Evolutionary conservation across 2,113 vertebrate genomes (phyloP), one percentile per base, ranked within the genome.

Genomic region (Camelus dromedarius): DNA sequence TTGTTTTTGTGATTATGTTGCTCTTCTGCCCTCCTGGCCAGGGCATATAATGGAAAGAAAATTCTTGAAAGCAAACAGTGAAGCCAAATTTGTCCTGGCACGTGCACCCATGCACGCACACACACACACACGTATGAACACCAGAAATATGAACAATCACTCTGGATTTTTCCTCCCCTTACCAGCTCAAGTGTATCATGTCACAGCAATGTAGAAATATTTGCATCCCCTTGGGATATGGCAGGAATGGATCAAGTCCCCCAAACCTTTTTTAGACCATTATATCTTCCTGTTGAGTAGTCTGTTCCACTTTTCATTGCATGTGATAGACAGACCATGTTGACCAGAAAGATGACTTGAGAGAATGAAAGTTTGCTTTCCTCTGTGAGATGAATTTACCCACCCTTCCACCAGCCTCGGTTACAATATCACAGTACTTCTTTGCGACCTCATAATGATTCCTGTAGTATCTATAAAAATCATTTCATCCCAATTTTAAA

Each of bases 401-500:
- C 93, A 95, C 15, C 26, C 85, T 95, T 96, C 92, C 72, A 35
- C 73, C 56, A 50, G 60, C 75, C 93, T 85, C 38, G 60, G 35
- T 90, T 96, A 97, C 93, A 26, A 50, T 32, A 77, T 4, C n/a
- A 84, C 4, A 85, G 15, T 69, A 96, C 83, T 84, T 77, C 94
- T 95, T 83, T 73, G 81, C 20, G 67, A 50, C n/a, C 72, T 96
- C 26, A 80, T 94, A 95, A 96, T 84, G 82, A 96, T 83, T 88
- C 66, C 69, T 95, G 89, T 93, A 95, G 70, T 94, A 84, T 0
- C 73, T 92, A 73, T 58, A 93, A 97, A 97, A 97, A 52, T 73
- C 75, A 97, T 85, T 97, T 96, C 72, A 97, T 88, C 38, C 84
- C 58, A 80, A 88, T 95, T 98, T 98, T 58, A 89, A 91, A 93